Evolutionary conservation across 2,113 vertebrate species (phyloP), one percentile per base, ranked within the genome.

Genomic region (Falcunculus frontatus): DNA sequence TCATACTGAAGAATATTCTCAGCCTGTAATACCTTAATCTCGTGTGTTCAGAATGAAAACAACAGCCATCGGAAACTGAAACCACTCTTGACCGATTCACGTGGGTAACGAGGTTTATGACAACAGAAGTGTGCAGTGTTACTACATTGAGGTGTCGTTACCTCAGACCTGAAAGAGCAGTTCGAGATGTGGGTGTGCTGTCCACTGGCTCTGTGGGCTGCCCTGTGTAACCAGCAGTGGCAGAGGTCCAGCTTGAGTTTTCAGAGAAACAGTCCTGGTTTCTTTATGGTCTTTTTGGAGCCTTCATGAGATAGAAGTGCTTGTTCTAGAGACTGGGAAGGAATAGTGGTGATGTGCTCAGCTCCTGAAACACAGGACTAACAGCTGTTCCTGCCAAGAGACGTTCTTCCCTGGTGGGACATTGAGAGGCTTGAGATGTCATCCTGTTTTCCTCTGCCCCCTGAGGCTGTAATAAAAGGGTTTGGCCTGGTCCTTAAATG

Each of bases 111-210:
- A 64, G 21, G 72, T 80, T 85, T 82, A 6, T 32, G 62, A 65
- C 65, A 87, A 27, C 67, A 76, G 78, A 68, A 52, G 52, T 33
- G 33, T 79, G 67, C 32, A 26, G 10, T 33, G 30, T 87, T 56
- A 13, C 37, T 37, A 7, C 3, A 1, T 0, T 27, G 69, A 50
- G n/a, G n/a, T 84, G 55, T 37, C 0, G 0, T 59, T 84, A 49
- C 29, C 55, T 74, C 59, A 64, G 33, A 72, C 32, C 37, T 1
- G 3, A 50, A 65, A 53, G 64, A 29, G 42, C 35, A 15, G 44
- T 2, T 90, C 1, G 2, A 20, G 19, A 7, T 53, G 82, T 65
- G 46, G 53, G 22, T 68, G 62, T 57, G 56, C 76, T 67, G 33
- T 47, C 23, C 3, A 4, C 55, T 42, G 49, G 35, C 60, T 55